Percentiles rank a stretch among this genome's conserved stretches.
These are phyloP conservation scores for Piezodorus guildinii DNA, from an alignment of 1,140 invertebrate species.

Conservation along the genomic window DNA sequence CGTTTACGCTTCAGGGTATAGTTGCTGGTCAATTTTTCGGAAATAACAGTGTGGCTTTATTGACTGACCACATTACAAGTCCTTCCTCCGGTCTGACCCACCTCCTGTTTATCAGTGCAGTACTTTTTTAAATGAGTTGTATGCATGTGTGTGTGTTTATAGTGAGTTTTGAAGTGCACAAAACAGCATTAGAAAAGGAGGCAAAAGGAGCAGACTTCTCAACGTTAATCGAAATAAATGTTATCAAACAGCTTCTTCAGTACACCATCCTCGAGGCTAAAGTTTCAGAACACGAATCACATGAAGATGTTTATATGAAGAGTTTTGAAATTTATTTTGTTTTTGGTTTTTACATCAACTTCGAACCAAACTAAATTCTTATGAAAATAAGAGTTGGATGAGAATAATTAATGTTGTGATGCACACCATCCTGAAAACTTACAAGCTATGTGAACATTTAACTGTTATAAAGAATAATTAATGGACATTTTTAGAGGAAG, in stretches of 20 bases:
- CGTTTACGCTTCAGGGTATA: slow-evolving; percentile 11
- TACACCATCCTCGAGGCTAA: slow-evolving; percentile 21
- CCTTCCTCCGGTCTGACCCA: slow-evolving; percentile 11
- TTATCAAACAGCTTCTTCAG: slow-evolving; percentile 19
- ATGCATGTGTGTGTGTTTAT: slow-evolving; percentile 3
- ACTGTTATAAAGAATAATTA: slow-evolving; percentile 20
- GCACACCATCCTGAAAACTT: slow-evolving; percentile 1
- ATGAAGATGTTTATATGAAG: background rate
- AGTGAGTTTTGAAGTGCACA: slow-evolving; percentile 1
- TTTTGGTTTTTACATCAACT: background rate
- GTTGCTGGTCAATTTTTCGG: slow-evolving; percentile 19
- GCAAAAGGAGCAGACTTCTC: background rate
- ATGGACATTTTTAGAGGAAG: slow-evolving; percentile 24
- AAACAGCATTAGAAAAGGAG: slow-evolving; percentile 12
- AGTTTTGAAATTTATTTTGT: background rate
- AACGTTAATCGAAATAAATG: background rate
- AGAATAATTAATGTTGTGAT: slow-evolving; percentile 5
- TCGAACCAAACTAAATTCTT: background rate
- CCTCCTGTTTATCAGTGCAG: background rate
- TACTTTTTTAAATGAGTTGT: slow-evolving; percentile 4
- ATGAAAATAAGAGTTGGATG: background rate
- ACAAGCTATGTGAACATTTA: slow-evolving; percentile 3
- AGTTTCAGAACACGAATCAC: slow-evolving; percentile 16
- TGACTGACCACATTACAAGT: slow-evolving; percentile 13
- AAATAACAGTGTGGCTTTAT: slow-evolving; percentile 10